phyloP scores from a whole-genome alignment of 2,888 invertebrate genomes.

The Rhodophaea formosa region DNA sequence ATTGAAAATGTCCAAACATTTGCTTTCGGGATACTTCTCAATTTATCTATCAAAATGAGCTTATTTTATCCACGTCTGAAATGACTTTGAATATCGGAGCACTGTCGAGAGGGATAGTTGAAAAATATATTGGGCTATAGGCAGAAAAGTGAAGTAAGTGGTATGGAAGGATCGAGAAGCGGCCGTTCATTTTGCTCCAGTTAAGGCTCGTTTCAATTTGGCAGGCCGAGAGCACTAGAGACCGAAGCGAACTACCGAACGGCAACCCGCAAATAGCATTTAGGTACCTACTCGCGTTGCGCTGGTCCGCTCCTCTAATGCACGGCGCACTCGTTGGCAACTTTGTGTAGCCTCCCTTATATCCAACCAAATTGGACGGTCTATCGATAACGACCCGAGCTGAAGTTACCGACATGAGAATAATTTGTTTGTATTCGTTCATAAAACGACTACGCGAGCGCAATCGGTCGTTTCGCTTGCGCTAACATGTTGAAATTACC shows the following conservation, averaged over 20 bases:
- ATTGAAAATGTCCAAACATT: constrained; percentile 60
- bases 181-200: constrained; percentile 58
- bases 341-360: constrained; percentile 37
- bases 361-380: constrained; percentile 36
- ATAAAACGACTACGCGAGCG: constrained; percentile 34
- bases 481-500: constrained; percentile 69
- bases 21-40: constrained; percentile 48
- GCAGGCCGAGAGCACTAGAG: constrained; percentile 57
- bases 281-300: constrained; percentile 53
- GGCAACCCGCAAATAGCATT: constrained; percentile 71
- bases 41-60: constrained; percentile 50
- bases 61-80: constrained; percentile 48
- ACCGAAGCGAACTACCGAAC: constrained; percentile 48
- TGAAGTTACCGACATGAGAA: constrained; percentile 22
- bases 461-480: constrained; percentile 46
- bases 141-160: constrained; percentile 37
- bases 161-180: constrained; percentile 49
- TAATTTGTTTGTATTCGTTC: constrained; percentile 25
- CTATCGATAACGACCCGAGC: constrained; percentile 27
- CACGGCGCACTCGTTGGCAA: constrained; percentile 54
- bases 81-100: constrained; percentile 37
- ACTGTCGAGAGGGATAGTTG: constrained; percentile 33
- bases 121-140: constrained; percentile 37
- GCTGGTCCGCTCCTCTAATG: constrained; percentile 52
- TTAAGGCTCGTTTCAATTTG: constrained; percentile 69